These are phyloP conservation scores for Macrobrachium rosenbergii DNA, from an alignment of 1,140 invertebrate species.

Conservation along the genomic window DNA sequence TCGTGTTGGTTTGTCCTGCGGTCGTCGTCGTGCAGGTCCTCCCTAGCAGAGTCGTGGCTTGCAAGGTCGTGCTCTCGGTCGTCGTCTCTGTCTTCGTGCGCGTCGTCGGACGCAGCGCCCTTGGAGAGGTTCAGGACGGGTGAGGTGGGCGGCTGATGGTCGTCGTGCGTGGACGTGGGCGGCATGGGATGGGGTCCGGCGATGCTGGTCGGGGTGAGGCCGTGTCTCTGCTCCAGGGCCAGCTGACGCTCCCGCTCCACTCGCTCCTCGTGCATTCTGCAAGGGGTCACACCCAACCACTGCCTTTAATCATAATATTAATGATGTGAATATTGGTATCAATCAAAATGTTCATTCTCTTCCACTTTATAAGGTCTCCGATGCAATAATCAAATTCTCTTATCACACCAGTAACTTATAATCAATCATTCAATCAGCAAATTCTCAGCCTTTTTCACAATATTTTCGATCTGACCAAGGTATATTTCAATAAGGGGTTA, in stretches of 20 bases:
- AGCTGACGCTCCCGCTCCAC: constrained; percentile 60
- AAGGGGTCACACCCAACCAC: background rate
- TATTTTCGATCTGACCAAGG: background rate
- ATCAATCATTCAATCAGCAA: no score
- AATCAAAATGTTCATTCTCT: no score
- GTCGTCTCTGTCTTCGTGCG: constrained; percentile 52
- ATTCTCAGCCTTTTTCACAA: no score
- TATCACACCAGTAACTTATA: no score
- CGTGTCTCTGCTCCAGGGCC: constrained; percentile 57
- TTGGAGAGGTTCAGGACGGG: constrained; percentile 61
- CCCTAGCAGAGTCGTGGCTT: constrained; percentile 54
- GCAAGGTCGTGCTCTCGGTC: constrained; percentile 51
- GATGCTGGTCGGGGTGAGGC: constrained; percentile 58
- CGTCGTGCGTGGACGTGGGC: constrained; percentile 54
- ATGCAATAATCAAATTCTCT: no score
- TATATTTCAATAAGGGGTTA: background rate
- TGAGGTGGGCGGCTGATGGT: constrained; percentile 57
- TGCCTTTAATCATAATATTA: background rate
- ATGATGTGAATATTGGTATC: background rate
- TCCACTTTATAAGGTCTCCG: no score
- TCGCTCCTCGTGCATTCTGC: constrained; percentile 64
- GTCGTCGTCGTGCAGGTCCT: constrained; percentile 60
- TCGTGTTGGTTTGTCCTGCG: constrained; percentile 51
- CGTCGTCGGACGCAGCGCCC: constrained; percentile 38
- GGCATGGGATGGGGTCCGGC: constrained; percentile 26